Percentiles rank a stretch among this genome's conserved stretches.
These are phyloP conservation scores for Pemphredon lugubris DNA, from an alignment of 2,888 invertebrate genomes.

Conservation along the genomic window DNA sequence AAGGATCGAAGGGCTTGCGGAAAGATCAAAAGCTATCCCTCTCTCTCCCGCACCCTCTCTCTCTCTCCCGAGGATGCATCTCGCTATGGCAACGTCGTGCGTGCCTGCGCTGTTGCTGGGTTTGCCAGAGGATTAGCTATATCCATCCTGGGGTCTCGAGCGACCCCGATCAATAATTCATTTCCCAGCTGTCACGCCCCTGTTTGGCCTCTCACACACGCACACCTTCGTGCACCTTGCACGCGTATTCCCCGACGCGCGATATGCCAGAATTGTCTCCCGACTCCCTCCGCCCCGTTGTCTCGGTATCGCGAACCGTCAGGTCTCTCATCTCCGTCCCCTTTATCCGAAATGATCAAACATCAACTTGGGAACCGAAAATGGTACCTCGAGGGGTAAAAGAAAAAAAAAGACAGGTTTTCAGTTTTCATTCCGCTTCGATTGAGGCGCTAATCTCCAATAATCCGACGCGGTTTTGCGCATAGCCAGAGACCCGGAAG, in stretches of 20 bases:
- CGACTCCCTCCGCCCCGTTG: too few species aligned
- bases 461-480: too few species aligned
- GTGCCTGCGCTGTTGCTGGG: slow-evolving; percentile 46
- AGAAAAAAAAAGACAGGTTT: too few species aligned
- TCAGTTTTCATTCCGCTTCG: too few species aligned
- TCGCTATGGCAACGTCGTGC: slow-evolving; percentile 20
- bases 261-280: background rate
- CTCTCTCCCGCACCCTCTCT: too few species aligned
- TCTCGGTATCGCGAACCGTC: background rate
- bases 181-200: slow-evolving; percentile 68
- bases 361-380: too few species aligned
- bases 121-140: slow-evolving; percentile 55
- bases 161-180: slow-evolving; percentile 74
- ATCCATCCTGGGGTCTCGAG: slow-evolving; percentile 56
- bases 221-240: too few species aligned
- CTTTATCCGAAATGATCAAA: too few species aligned
- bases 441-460: too few species aligned
- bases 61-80: slow-evolving; percentile 3
- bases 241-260: background rate
- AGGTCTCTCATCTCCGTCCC: too few species aligned
- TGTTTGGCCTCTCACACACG: slow-evolving; percentile 31
- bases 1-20: background rate
- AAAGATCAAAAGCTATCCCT: slow-evolving; percentile 1
- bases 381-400: too few species aligned
- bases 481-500: too few species aligned